Conservation (phyloP, 2,888 invertebrate genomes). For the Rhodophaea formosa region DNA sequence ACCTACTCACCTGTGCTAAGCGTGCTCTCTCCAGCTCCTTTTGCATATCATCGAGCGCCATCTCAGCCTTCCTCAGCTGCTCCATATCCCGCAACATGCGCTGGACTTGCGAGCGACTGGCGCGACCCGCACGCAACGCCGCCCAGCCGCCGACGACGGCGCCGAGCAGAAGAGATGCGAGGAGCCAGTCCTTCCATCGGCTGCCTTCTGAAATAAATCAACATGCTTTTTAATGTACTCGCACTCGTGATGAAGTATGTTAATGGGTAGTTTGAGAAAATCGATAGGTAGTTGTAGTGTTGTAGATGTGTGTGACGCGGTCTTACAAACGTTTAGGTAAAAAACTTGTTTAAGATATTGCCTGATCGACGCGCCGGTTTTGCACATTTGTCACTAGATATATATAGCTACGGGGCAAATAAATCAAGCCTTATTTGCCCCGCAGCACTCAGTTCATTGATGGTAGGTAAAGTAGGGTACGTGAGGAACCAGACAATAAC, state of each 20-base stretch:
- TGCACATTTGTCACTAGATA: too few relatives aligned
- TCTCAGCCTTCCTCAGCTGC: constrained; percentile 93
- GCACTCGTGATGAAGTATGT: neutral
- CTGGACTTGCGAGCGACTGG: constrained; percentile 91
- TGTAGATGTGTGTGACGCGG: too few relatives aligned
- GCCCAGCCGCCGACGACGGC: constrained; percentile 95
- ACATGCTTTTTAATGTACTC: constrained; percentile 3
- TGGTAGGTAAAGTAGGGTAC: too few relatives aligned
- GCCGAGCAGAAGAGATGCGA: constrained; percentile 90
- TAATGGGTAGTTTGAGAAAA: neutral
- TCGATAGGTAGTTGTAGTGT: too few relatives aligned
- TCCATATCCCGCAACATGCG: constrained; percentile 98
- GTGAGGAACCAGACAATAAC: too few relatives aligned
- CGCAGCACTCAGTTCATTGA: too few relatives aligned
- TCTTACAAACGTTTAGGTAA: too few relatives aligned
- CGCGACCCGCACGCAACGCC: constrained; percentile 94
- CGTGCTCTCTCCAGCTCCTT: constrained; percentile 91
- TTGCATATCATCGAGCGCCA: constrained; percentile 92
- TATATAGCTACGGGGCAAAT: too few relatives aligned
- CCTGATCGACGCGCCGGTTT: too few relatives aligned
- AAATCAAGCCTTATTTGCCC: too few relatives aligned
- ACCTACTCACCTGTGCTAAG: constrained; percentile 83
- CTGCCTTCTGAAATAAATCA: constrained; percentile 82
- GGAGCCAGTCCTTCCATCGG: constrained; percentile 93
- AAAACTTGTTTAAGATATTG: too few relatives aligned